A percentile compares a stretch with the other conserved stretches of the same genome.
These are phyloP conservation scores for Eupithecia insigniata DNA, from an alignment of 2,888 invertebrate species.

Conservation along the genomic window DNA sequence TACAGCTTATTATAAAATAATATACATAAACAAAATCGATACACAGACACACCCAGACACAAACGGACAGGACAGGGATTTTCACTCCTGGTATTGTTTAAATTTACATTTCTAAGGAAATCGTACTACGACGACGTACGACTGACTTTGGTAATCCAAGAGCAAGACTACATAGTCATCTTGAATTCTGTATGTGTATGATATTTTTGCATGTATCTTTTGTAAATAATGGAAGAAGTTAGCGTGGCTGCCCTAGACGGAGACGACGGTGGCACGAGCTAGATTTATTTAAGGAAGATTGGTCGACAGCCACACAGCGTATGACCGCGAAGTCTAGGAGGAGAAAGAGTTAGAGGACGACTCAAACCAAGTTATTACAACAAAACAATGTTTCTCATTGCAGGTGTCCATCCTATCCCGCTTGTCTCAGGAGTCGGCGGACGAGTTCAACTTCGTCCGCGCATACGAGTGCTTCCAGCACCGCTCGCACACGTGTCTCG, in stretches of 20 bases:
- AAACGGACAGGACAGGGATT: no score
- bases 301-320: not conserved
- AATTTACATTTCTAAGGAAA: no score
- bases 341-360: not conserved
- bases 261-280: not conserved
- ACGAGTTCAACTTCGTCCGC: constrained; percentile 99
- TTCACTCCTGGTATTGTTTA: not conserved
- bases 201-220: not conserved
- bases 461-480: constrained; percentile 99
- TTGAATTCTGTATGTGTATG: not conserved
- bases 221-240: not conserved
- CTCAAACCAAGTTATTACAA: not conserved
- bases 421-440: constrained; percentile 98
- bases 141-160: not conserved
- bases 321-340: not conserved
- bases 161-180: not conserved
- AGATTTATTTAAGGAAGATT: no score
- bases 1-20: no score
- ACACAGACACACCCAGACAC: no score
- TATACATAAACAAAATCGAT: no score
- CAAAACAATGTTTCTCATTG: constrained; percentile 27
- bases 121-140: no score
- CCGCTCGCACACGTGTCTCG: constrained; percentile 99
- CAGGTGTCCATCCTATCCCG: constrained; percentile 95
- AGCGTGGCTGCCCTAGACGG: not conserved